Conservation (phyloP, 2,797 vertebrate species). For the Synaphobranchus kaupii region DNA sequence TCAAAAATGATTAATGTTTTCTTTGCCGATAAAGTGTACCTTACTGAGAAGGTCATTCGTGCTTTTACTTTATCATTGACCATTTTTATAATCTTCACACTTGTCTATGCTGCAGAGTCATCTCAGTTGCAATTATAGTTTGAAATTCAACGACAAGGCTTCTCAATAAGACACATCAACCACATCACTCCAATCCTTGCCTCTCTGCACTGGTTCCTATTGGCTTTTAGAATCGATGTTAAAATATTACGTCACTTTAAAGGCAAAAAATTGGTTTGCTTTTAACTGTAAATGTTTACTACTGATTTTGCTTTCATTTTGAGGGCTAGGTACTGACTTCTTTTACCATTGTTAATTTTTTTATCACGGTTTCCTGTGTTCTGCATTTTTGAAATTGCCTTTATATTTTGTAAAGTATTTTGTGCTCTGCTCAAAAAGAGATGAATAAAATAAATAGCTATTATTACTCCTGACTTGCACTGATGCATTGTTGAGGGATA, state of each 20-base stretch:
- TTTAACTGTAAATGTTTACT: not conserved
- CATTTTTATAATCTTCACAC: not conserved
- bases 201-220: not conserved
- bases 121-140: not conserved
- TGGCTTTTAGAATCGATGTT: not conserved
- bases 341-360: not conserved
- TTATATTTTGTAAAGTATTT: not conserved
- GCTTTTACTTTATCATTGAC: not conserved
- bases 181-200: not conserved
- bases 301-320: not conserved
- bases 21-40: not conserved
- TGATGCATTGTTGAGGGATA: not conserved
- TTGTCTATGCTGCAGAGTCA: not conserved
- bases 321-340: not conserved
- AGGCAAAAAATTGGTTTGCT: not conserved
- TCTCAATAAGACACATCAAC: not conserved
- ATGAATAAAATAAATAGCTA: not conserved
- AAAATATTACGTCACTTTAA: not conserved
- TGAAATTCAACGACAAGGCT: not conserved
- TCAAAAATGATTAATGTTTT: not conserved
- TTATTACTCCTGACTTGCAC: not conserved
- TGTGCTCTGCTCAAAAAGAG: not conserved
- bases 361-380: not conserved
- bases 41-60: not conserved
- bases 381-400: not conserved